Evolutionary conservation across 2,113 vertebrate species (phyloP).

Genomic region (Myiopsitta monachus): DNA sequence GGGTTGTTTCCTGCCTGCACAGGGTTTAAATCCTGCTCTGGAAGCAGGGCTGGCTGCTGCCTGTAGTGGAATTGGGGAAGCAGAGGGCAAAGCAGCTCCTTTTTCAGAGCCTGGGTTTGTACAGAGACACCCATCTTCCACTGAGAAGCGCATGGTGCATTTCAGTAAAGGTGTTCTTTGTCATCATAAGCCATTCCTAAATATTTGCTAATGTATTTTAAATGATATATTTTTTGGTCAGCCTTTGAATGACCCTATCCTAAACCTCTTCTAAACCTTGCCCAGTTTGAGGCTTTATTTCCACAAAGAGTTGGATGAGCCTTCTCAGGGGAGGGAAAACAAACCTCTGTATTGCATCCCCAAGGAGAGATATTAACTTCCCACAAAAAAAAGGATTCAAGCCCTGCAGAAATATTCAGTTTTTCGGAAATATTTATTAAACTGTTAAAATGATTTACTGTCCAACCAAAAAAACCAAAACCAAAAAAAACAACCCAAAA

Average conservation of each 20-base stretch:
- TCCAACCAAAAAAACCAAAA: background rate
- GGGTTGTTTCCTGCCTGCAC: too few relatives aligned
- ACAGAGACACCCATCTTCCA: background rate
- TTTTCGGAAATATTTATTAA: constrained; percentile 70
- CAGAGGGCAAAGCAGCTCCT: background rate
- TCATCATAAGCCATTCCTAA: background rate
- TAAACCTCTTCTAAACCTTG: background rate
- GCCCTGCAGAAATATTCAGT: background rate
- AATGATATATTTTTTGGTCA: background rate
- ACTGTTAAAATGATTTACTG: constrained; percentile 61
- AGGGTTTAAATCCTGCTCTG: background rate
- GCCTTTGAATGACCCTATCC: background rate
- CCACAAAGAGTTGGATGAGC: background rate
- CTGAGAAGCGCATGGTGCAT: background rate
- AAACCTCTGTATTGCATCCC: background rate
- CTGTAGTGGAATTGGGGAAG: background rate
- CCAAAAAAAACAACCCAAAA: background rate
- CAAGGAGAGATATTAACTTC: background rate
- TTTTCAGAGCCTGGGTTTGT: background rate
- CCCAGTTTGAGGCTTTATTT: background rate
- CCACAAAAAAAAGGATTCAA: background rate
- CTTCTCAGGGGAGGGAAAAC: background rate
- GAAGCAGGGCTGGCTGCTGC: background rate
- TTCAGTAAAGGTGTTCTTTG: background rate
- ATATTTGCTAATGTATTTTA: background rate